Evolutionary conservation across 2,113 vertebrate species (phyloP), one percentile per base, ranked within the genome.

Genomic region (Oryzias javanicus): DNA sequence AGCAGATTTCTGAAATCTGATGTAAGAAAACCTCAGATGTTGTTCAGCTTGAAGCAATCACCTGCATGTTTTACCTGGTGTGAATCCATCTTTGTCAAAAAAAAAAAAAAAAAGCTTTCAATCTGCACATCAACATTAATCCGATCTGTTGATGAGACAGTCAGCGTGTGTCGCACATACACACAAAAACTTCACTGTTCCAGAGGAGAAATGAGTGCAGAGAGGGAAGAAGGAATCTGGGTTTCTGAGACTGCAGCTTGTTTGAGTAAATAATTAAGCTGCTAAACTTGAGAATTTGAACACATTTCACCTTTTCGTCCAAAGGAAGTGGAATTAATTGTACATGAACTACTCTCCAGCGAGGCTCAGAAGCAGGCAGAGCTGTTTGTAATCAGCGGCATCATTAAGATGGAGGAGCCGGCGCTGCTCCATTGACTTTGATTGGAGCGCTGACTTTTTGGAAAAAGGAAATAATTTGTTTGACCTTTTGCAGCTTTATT

Each of bases 401-500:
- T 83, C 74, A 83, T 80, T 83, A 79, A 77, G 78, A 77, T 73
- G 70, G 82, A 80, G 78, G 71, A 80, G 70, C 61, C 25, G 25
- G 47, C 63, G 69, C 61, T 50, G 75, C 86, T 78, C 70, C 70
- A 74, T 79, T 78, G 78, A 55, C 80, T 81, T 75, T 85, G 78
- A 87, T 82, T 80, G 79, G 74, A 84, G 63, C 29, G 1, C 53
- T 76, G 79, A 81, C 79, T 80, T 87, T 85, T 80, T 66, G 70
- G 66, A 79, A 72, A 78, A n/a, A 42, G 64, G 53, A 55, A 71
- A 72, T 82, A 81, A 86, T 84, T 88, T 70, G 52, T 84, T 80
- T 85, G 82, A 85, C 79, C 82, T 87, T 87, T 85, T 76, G 75
- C 58, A 62, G 49, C 80, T 78, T 80, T 52, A 73, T 78, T 83